phyloP scores from a whole-genome alignment of 2,113 vertebrate genomes.

The Lonchura striata region DNA sequence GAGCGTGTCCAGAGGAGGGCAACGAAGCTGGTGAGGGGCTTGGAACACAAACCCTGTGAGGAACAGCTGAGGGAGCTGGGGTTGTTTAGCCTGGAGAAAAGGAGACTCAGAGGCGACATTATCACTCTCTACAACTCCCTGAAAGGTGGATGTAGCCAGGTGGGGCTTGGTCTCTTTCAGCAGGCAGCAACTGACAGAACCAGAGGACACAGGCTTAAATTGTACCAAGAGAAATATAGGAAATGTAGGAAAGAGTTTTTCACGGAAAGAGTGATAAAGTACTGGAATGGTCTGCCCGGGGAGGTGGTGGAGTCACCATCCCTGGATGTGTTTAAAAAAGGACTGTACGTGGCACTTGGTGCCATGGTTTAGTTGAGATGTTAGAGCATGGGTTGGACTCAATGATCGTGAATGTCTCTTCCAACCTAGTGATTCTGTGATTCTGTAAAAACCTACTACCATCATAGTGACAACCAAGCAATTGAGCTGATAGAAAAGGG shows the following conservation, averaged over 20 bases:
- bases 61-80: not conserved
- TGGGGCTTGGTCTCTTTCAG: not conserved
- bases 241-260: not conserved
- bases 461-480: not conserved
- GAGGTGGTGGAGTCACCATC: not conserved
- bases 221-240: not conserved
- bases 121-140: not conserved
- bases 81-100: not conserved
- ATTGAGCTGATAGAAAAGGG: not conserved
- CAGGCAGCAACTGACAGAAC: not conserved
- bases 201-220: not conserved
- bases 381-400: not conserved
- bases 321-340: not conserved
- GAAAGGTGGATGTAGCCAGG: not conserved
- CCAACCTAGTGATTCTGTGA: not conserved
- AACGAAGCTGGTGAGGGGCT: not conserved
- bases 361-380: too few relatives aligned
- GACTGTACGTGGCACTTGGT: not conserved
- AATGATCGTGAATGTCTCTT: not conserved
- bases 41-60: not conserved
- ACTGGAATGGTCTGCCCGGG: not conserved
- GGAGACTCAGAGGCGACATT: not conserved
- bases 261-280: not conserved
- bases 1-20: fast-evolving
- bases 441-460: not conserved